phyloP scores from a whole-genome alignment of 1,140 invertebrate species.

The Aphidius gifuensis region DNA sequence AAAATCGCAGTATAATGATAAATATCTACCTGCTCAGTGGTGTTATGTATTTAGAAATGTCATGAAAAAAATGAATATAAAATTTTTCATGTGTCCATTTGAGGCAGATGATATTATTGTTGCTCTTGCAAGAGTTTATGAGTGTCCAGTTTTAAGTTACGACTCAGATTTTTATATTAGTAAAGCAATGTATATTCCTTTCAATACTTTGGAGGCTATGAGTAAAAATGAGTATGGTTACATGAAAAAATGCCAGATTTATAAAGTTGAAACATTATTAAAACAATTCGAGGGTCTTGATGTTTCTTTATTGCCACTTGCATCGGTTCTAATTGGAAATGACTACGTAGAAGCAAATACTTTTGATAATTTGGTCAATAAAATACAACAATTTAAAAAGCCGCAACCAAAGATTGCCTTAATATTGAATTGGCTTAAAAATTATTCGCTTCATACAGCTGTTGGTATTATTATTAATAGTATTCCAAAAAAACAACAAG shows the following conservation, averaged over 20 bases:
- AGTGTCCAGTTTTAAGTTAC: constrained; percentile 81
- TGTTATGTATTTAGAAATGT: constrained; percentile 70
- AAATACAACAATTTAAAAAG: too few species aligned
- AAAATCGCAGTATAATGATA: constrained; percentile 47
- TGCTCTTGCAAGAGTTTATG: constrained; percentile 67
- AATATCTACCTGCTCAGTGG: constrained; percentile 69
- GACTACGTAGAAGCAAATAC: constrained; percentile 72
- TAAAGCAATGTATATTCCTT: constrained; percentile 76
- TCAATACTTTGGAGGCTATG: constrained; percentile 64
- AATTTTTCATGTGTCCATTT: constrained; percentile 70
- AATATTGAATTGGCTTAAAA: constrained; percentile 70
- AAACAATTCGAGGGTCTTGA: constrained; percentile 65
- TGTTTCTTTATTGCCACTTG: constrained; percentile 67
- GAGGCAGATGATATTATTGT: constrained; percentile 86
- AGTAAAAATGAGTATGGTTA: constrained; percentile 31
- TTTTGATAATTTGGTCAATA: constrained; percentile 65
- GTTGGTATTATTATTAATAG: constrained; percentile 63
- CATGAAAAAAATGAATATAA: constrained; percentile 63
- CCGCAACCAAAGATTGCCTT: constrained; percentile 22
- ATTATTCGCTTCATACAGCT: constrained; percentile 66
- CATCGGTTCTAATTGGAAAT: constrained; percentile 79
- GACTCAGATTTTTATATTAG: constrained; percentile 92
- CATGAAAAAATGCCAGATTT: constrained; percentile 66
- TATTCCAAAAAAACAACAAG: constrained; percentile 49
- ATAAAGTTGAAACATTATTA: constrained; percentile 67